Conservation (phyloP, 2,888 invertebrate species). For the Gortyna flavago region DNA sequence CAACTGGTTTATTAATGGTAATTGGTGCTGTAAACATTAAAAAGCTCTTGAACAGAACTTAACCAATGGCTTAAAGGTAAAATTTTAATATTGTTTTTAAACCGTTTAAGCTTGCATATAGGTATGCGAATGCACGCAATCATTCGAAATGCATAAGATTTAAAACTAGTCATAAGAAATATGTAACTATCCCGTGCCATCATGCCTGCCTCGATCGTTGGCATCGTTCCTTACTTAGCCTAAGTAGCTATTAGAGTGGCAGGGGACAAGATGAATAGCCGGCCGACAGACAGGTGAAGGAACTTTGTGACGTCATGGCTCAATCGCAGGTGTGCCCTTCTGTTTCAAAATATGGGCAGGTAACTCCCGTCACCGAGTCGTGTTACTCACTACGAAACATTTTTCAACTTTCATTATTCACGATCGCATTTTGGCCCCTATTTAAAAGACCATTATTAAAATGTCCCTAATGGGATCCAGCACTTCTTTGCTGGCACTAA, state of each 20-base stretch:
- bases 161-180: constrained; percentile 15
- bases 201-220: constrained; percentile 60
- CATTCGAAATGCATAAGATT: constrained; percentile 4
- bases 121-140: background rate
- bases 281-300: constrained; percentile 79
- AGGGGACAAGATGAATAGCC: constrained; percentile 70
- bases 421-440: constrained; percentile 61
- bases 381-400: constrained; percentile 61
- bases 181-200: constrained; percentile 53
- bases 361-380: constrained; percentile 56
- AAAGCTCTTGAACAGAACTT: constrained; percentile 2
- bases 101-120: background rate
- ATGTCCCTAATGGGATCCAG: constrained; percentile 74
- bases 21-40: constrained; percentile 10
- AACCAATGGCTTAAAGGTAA: background rate
- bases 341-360: constrained; percentile 71
- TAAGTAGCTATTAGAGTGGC: constrained; percentile 69
- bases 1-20: constrained; percentile 28
- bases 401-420: constrained; percentile 68
- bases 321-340: constrained; percentile 79
- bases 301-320: constrained; percentile 77
- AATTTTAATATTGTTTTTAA: background rate
- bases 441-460: constrained; percentile 75
- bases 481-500: constrained; percentile 76
- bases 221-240: constrained; percentile 68